Conservation (phyloP, 2,888 invertebrate genomes). For the Dolomedes plantarius region DNA sequence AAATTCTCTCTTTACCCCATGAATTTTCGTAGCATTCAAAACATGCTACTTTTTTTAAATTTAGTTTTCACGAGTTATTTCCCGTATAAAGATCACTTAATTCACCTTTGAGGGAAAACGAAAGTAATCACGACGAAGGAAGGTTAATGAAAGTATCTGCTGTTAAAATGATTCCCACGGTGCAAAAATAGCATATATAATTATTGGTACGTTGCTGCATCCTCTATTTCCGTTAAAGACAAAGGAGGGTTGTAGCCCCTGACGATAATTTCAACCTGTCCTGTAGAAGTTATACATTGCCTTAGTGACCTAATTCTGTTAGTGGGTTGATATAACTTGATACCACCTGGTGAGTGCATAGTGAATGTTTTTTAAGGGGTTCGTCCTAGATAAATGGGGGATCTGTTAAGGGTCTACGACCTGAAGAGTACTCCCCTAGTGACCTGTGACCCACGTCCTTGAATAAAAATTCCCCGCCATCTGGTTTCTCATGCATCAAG, state of each 20-base stretch:
- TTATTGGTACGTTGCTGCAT: background rate
- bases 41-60: no score
- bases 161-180: no score
- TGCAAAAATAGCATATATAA: background rate
- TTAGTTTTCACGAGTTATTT: no score
- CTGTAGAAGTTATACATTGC: background rate
- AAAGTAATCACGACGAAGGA: no score
- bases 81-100: no score
- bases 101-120: no score
- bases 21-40: no score
- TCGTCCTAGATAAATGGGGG: slow-evolving; percentile 9
- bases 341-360: slow-evolving; percentile 33
- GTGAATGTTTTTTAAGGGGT: background rate
- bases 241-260: background rate
- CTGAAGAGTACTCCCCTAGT: slow-evolving; percentile 46
- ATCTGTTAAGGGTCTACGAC: slow-evolving; percentile 43
- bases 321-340: slow-evolving; percentile 4
- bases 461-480: slow-evolving; percentile 29
- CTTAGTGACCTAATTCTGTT: slow-evolving; percentile 50
- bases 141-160: no score
- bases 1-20: no score
- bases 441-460: slow-evolving; percentile 65
- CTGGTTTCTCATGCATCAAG: slow-evolving; percentile 41
- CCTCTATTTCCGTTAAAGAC: background rate
- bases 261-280: background rate